Evolutionary conservation across 2,797 vertebrate species (phyloP).

Genomic region (Notoglanidium macrostoma): DNA sequence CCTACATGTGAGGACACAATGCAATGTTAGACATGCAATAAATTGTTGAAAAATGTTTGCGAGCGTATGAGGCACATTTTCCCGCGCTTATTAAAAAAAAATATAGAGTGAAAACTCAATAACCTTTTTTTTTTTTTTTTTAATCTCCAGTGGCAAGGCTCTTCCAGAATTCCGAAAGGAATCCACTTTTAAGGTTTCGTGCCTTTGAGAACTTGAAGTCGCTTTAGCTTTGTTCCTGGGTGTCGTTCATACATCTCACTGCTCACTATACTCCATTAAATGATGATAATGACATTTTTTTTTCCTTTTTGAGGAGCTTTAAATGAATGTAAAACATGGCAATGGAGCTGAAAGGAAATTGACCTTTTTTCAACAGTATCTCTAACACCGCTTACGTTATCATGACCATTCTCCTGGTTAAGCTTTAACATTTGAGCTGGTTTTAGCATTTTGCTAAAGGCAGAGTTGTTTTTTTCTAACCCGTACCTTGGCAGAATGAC

Average conservation of each 20-base stretch:
- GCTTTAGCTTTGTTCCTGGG: constrained; percentile 24
- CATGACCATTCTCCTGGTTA: not conserved
- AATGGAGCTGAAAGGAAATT: not conserved
- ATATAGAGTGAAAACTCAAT: not conserved
- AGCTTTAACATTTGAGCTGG: too few relatives aligned
- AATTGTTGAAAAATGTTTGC: not conserved
- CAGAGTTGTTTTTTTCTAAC: not conserved
- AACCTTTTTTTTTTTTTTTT: not conserved
- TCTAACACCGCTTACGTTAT: not conserved
- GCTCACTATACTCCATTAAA: constrained; percentile 43
- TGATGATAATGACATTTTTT: constrained; percentile 8
- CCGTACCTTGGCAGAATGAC: not conserved
- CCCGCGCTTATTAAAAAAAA: not conserved
- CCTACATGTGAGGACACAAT: too few relatives aligned
- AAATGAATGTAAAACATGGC: not conserved
- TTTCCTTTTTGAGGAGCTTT: not conserved
- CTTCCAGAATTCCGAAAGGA: not conserved
- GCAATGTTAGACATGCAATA: not conserved
- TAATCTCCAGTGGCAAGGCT: constrained; percentile 20
- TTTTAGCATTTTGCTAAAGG: not conserved
- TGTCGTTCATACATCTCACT: constrained; percentile 46
- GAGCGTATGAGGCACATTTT: not conserved
- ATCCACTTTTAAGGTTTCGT: constrained; percentile 1
- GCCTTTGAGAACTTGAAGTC: constrained; percentile 31
- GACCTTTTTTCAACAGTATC: not conserved